phyloP scores from a whole-genome alignment of 2,888 invertebrate species.

The Heliconius ethilla region DNA sequence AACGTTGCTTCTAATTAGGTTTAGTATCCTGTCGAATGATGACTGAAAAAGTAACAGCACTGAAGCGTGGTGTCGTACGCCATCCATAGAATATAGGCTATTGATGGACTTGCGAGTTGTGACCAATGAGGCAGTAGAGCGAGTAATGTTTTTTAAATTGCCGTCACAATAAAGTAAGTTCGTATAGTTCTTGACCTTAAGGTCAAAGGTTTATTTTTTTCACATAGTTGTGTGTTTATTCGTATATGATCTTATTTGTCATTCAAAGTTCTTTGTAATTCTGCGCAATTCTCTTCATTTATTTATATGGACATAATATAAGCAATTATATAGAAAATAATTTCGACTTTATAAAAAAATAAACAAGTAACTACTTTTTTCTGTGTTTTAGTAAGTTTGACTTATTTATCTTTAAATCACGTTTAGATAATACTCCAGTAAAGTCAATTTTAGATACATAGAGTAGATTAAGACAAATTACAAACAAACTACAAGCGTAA shows the following conservation, averaged over 20 bases:
- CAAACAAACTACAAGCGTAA: conserved; percentile 5
- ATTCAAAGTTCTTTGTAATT: not conserved
- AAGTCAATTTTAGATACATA: not conserved
- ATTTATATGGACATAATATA: not conserved
- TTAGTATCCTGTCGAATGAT: conserved; percentile 35
- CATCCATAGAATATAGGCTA: conserved; percentile 46
- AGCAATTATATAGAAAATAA: not conserved
- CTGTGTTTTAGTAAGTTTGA: not conserved
- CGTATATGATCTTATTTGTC: not conserved
- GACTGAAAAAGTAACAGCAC: conserved; percentile 43
- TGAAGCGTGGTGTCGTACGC: conserved; percentile 64
- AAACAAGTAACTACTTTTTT: not conserved
- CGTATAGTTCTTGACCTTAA: not conserved
- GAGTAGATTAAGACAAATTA: not conserved
- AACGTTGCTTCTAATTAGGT: conserved; percentile 31
- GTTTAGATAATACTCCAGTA: not conserved
- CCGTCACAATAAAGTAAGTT: conserved; percentile 44
- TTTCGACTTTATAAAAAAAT: too few relatives aligned
- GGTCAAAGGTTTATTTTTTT: not conserved
- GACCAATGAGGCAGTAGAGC: conserved; percentile 64
- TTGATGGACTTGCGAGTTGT: conserved; percentile 65
- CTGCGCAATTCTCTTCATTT: not conserved
- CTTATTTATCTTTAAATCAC: not conserved
- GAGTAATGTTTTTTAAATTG: conserved; percentile 62
- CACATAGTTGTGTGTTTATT: not conserved